Conservation (phyloP, 2,888 invertebrate species). For the Cheilosia urbana region DNA sequence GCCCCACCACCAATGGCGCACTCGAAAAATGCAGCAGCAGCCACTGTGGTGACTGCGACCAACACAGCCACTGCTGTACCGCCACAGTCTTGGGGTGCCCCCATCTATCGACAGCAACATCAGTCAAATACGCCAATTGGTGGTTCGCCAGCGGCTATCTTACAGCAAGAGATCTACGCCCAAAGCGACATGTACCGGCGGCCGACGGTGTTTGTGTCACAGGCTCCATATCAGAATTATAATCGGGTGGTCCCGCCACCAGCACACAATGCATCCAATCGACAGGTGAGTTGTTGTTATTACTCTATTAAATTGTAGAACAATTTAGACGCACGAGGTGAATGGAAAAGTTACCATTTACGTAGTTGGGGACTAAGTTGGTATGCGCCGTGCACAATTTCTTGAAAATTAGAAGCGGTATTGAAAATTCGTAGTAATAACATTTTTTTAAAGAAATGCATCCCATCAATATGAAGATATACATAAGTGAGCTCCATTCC, state of each 20-base stretch:
- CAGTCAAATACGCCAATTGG: slow-evolving; percentile 84
- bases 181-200: slow-evolving; percentile 87
- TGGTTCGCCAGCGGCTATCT: slow-evolving; percentile 83
- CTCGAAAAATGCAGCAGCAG: slow-evolving; percentile 82
- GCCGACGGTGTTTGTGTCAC: slow-evolving; percentile 89
- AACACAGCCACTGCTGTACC: slow-evolving; percentile 81
- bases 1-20: slow-evolving; percentile 83
- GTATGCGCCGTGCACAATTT: no score
- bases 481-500: no score
- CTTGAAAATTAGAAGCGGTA: no score
- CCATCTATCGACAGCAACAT: slow-evolving; percentile 85
- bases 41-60: slow-evolving; percentile 78
- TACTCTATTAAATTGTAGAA: neutral
- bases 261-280: slow-evolving; percentile 84
- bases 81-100: slow-evolving; percentile 83
- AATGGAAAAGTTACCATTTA: no score
- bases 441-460: no score
- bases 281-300: slow-evolving; percentile 80
- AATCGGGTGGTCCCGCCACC: slow-evolving; percentile 84
- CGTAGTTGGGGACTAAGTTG: no score
- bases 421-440: no score
- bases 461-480: no score
- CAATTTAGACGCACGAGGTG: no score
- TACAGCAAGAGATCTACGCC: slow-evolving; percentile 83
- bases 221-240: slow-evolving; percentile 83